phyloP scores from a whole-genome alignment of 2,113 vertebrate species.

The Epinephelus fuscoguttatus region DNA sequence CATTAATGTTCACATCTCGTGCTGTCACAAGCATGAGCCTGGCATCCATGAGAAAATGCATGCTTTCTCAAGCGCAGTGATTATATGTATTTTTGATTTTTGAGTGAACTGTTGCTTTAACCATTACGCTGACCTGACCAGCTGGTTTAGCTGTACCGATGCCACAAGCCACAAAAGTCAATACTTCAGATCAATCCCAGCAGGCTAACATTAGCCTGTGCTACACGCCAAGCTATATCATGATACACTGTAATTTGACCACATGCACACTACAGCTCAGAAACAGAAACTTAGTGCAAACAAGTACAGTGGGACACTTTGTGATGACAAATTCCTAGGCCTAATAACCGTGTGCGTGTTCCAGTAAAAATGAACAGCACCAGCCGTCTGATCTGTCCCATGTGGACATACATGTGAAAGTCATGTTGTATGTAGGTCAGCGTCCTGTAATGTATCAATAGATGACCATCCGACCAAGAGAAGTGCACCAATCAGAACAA shows the following conservation, averaged over 20 bases:
- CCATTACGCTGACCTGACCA: background rate
- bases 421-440: constrained; percentile 34
- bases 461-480: constrained; percentile 17
- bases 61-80: no score
- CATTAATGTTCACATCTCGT: no score
- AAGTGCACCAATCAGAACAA: constrained; percentile 51
- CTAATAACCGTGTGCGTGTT: background rate
- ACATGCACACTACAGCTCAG: background rate
- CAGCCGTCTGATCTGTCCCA: background rate
- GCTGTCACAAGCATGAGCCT: no score
- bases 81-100: no score
- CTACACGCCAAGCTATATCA: background rate
- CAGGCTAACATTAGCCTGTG: background rate
- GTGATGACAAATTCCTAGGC: background rate
- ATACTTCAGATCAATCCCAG: constrained; percentile 19
- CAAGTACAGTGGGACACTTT: background rate
- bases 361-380: constrained; percentile 11
- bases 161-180: background rate
- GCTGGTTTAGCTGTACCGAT: background rate
- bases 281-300: background rate
- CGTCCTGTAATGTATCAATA: constrained; percentile 28
- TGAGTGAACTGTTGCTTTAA: background rate
- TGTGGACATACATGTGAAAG: constrained; percentile 13
- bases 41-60: no score
- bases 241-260: background rate